Base-by-base conservation (phyloP, 2,797 vertebrate genomes). In the Lacerta viridis region DNA sequence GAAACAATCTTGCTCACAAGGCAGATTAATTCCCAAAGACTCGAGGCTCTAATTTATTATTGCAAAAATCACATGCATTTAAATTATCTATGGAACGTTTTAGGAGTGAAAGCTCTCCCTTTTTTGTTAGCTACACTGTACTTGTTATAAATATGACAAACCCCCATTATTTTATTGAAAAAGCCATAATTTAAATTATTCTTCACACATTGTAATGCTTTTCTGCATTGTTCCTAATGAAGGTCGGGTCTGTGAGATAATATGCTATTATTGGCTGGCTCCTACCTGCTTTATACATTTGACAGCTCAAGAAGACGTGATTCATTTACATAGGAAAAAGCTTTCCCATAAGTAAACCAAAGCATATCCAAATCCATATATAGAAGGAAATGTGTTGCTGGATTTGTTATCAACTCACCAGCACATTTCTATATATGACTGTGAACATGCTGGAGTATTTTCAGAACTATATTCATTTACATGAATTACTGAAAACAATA, bases 321-420 rank as follows among this genome's bases (percentile, higher is more conserved):
- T 93, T 95, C 29, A 94, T 96, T 96, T 95, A 92, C 86, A 94
- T 46, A 91, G 89, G 89, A 92, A 94, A 92, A 94, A 88, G 76
- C 86, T 94, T 96, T 75, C 41, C 55, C 75, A 20, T 86, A 90
- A 91, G 92, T 89, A 94, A 93, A 90, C 27, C 66, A 88, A 79
- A 90, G 79, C 43, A 86, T 91, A 92, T 46, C 79, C 15, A 74
- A 29, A 89, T 90, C 87, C 72, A 88, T 85, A 85, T 88, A 29
- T 1, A 92, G 86, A 92, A 92, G 92, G 86, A 91, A 91, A 68
- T 39, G 76, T 90, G 76, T 88, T 93, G 71, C 85, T 92, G 90
- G 75, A 90, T 27, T 71, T 39, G 5, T 85, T 90, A 92, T 80
- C 46, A 69, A 88, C 91, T 90, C 83, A 76, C 59, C 39, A 71